Base-by-base conservation (phyloP, 1,140 invertebrate species). In the Musca domestica region DNA sequence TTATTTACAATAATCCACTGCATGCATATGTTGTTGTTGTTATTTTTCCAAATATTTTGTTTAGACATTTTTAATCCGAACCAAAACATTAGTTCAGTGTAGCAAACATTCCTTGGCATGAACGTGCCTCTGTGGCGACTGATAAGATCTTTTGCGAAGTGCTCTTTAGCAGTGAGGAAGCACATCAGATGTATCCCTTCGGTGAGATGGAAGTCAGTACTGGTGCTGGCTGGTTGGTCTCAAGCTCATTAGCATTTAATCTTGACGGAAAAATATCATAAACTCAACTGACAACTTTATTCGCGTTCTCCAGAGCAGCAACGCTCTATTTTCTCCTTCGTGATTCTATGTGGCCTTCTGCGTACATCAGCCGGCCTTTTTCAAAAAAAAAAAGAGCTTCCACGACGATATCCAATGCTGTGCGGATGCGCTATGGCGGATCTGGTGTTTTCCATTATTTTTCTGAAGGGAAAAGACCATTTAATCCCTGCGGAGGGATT, bases 191-290 rank as follows among this genome's bases (percentile, higher is more conserved):
- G 9, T 30, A 30, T 30, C 9, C 34, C 34, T 5, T 41, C 6
- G 6, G 34, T 12, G 34, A 41, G 10, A 41, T 41, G 4, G 2
- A 2, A 12, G 4, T 12, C 10, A 34, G 27, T 61, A n/a, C 17
- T 34, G 5, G 27, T 27, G 2, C 22, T 61, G 30, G n/a, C n/a
- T n/a, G n/a, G n/a, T n/a, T n/a, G n/a, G n/a, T 61, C 34, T 41
- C 34, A 7, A 22, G 56, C 56, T 61, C 56, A 61, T 61, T 61
- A 61, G 56, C 56, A 61, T 61, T 61, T 61, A 61, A 61, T 61
- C 56, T 61, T 34, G 56, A 61, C 56, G 27, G 56, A 61, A 61
- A 61, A 61, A 61, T 61, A 61, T 61, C 56, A 61, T 61, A 61
- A 61, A 61, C 56, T 61, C 20, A 61, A 61, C 56, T 61, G 56